These are phyloP conservation scores for Idris sp. DNA, from an alignment of 1,140 invertebrate genomes.

Conservation along the genomic window DNA sequence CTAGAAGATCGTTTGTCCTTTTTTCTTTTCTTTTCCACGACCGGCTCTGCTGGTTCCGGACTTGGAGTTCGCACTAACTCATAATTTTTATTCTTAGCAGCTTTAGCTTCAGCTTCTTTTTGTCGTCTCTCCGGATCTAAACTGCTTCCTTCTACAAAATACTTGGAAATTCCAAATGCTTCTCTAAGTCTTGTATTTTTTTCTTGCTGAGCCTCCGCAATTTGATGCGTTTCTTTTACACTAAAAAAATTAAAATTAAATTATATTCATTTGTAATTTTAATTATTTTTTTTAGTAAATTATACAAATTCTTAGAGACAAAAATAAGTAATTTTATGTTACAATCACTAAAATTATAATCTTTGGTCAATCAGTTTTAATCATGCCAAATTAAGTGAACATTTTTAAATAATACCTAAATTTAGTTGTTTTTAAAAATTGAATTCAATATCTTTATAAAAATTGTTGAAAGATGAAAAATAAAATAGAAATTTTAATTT, in stretches of 20 bases:
- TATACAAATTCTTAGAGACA: too few species aligned
- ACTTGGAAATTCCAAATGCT: conserved; percentile 96
- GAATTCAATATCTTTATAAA: too few species aligned
- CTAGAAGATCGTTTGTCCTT: conserved; percentile 15
- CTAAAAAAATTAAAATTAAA: conserved; percentile 76
- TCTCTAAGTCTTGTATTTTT: conserved; percentile 95
- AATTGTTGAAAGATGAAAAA: too few species aligned
- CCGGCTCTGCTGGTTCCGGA: conserved; percentile 52
- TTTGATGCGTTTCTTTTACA: conserved; percentile 91
- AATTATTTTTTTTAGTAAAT: conserved; percentile 1
- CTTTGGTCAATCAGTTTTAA: too few species aligned
- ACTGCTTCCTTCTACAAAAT: conserved; percentile 95
- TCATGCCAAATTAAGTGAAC: too few species aligned
- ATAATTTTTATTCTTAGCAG: conserved; percentile 81
- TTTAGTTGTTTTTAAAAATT: too few species aligned
- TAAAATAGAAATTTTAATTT: too few species aligned
- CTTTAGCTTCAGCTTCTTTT: conserved; percentile 85
- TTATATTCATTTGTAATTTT: conserved; percentile 5
- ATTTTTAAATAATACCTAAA: too few species aligned
- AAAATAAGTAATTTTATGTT: too few species aligned
- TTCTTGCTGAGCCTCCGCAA: conserved; percentile 94
- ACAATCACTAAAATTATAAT: too few species aligned
- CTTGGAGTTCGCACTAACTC: conserved; percentile 77
- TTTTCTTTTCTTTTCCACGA: conserved; percentile 24
- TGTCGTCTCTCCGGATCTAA: conserved; percentile 91